Evolutionary conservation across 2,113 vertebrate genomes (phyloP), one percentile per base, ranked within the genome.

Genomic region (Australoheros scitulus): DNA sequence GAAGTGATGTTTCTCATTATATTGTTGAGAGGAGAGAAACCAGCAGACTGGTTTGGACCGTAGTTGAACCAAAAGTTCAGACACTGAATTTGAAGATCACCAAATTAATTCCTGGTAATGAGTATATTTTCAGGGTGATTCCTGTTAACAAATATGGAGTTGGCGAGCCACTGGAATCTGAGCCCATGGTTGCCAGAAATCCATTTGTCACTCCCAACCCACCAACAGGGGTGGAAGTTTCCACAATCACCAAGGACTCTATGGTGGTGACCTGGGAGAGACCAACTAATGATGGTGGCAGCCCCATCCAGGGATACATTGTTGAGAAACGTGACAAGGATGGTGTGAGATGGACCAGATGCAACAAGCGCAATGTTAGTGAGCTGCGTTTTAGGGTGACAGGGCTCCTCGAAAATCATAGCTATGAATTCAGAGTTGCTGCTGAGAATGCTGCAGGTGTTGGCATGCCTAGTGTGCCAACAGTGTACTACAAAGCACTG

Each of bases 181-280:
- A 98, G 60, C 78, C 98, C 55, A 93, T 99, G 85, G 89, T 97
- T 32, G 97, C 97, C 61, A 97, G 95, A 94, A 99, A 99, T 93
- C 98, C 96, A 79, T 99, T 98, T 94, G 97, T 97, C 22, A 93
- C 97, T 50, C 96, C 98, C 18, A 95, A 95, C 91, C 92, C 97
- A 86, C 98, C 98, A 38, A 97, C 96, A 85, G 95, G 96, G 80
- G 96, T 97, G 80, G 97, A 99, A 82, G 93, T 99, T 68, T 97
- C 97, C 57, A 96, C 97, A 77, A 91, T 99, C 86, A 99, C 98
- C 87, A 99, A 98, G 88, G 98, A 99, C 83, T 99, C 98, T 11
- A 99, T 99, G 98, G 97, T 97, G 38, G 97, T 99, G 79, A 97
- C 97, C 50, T 99, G 98, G 98, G 97, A 98, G 93, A 97, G 98